These are phyloP conservation scores for Eublepharis macularius DNA, from an alignment of 2,113 vertebrate genomes.

Conservation along the genomic window DNA sequence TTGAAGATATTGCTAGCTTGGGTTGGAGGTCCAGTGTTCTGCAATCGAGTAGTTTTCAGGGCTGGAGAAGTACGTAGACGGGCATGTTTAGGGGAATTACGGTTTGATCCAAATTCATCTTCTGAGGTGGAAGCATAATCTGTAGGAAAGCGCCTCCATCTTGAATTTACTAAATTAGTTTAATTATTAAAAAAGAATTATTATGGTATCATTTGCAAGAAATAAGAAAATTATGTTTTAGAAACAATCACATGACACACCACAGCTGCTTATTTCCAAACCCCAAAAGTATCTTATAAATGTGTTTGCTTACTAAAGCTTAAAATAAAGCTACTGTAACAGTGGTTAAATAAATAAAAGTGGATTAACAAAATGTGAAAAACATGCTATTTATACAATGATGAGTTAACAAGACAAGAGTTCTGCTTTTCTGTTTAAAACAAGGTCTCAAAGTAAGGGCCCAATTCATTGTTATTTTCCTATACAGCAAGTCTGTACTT, in stretches of 20 bases:
- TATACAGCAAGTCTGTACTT: conserved; percentile 46
- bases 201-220: conserved; percentile 71
- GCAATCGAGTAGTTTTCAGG: conserved; percentile 81
- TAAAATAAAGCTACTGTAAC: conserved; percentile 68
- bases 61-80: conserved; percentile 89
- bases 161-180: conserved; percentile 89
- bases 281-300: conserved; percentile 66
- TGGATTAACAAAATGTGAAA: conserved; percentile 65
- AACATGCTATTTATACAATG: conserved; percentile 63
- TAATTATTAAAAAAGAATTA: conserved; percentile 83
- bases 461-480: conserved; percentile 62
- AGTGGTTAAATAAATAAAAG: conserved; percentile 70
- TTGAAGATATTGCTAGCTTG: conserved; percentile 85
- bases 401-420: conserved; percentile 67
- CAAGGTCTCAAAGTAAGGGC: conserved; percentile 52
- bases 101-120: conserved; percentile 96
- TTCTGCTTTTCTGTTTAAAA: conserved; percentile 43
- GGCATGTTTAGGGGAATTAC: conserved; percentile 90
- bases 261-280: conserved; percentile 57
- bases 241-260: conserved; percentile 60
- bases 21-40: conserved; percentile 77
- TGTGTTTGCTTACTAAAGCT: conserved; percentile 64
- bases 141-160: conserved; percentile 96
- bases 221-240: conserved; percentile 64
- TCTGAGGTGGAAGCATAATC: conserved; percentile 99